These are phyloP conservation scores for Folsomia candida DNA, from an alignment of 2,888 invertebrate species.

Conservation along the genomic window DNA sequence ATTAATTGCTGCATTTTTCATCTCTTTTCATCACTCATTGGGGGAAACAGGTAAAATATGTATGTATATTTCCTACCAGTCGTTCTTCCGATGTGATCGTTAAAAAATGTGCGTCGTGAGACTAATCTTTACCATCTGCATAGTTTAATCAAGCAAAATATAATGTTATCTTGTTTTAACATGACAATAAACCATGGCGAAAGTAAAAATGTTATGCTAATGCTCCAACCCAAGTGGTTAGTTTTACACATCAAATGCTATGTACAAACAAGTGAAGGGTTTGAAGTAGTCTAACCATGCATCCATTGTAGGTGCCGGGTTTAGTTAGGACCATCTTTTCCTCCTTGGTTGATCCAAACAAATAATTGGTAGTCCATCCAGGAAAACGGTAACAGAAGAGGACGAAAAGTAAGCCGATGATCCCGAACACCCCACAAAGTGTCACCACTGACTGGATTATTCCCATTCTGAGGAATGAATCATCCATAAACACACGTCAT, in stretches of 20 bases:
- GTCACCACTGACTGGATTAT: slow-evolving; percentile 55
- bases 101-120: too few relatives aligned
- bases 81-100: neutral
- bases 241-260: neutral
- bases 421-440: slow-evolving; percentile 54
- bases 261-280: too few relatives aligned
- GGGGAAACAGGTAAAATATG: neutral
- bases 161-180: too few relatives aligned
- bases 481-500: neutral
- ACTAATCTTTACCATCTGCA: neutral
- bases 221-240: neutral
- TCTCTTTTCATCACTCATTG: neutral
- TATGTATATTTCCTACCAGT: neutral
- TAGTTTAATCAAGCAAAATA: neutral
- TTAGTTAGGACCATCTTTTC: slow-evolving; percentile 61
- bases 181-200: too few relatives aligned
- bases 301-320: slow-evolving; percentile 63
- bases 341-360: slow-evolving; percentile 58
- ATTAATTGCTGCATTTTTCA: neutral
- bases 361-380: slow-evolving; percentile 57
- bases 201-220: neutral
- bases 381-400: slow-evolving; percentile 56
- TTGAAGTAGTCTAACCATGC: slow-evolving; percentile 60
- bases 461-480: slow-evolving; percentile 53
- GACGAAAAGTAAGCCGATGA: slow-evolving; percentile 55